These are phyloP conservation scores for Anser brachyrhynchus DNA, from an alignment of 2,113 vertebrate species.

Conservation along the genomic window DNA sequence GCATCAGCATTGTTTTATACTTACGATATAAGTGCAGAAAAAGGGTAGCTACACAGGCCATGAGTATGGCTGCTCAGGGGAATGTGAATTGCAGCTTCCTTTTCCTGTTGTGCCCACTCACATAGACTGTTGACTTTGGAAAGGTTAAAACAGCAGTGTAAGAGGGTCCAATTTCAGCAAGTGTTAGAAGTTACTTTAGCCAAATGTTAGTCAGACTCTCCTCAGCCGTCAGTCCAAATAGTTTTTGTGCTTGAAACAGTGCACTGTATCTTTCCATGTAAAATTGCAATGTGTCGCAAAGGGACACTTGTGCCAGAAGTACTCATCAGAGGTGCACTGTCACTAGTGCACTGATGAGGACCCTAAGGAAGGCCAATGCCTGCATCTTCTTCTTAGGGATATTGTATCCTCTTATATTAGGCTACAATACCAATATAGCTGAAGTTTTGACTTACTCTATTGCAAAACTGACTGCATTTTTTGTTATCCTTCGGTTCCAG, in stretches of 20 bases:
- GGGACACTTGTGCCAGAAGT: background rate
- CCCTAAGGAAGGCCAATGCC: background rate
- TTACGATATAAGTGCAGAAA: background rate
- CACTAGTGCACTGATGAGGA: background rate
- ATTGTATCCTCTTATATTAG: background rate
- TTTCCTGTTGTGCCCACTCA: background rate
- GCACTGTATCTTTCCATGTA: background rate
- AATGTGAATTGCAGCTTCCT: background rate
- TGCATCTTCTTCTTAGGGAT: background rate
- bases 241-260: background rate
- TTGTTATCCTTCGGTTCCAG: background rate
- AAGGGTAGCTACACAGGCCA: background rate
- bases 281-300: background rate
- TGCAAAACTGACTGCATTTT: background rate
- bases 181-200: background rate
- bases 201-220: rapidly evolving
- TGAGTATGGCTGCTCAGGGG: background rate
- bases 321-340: background rate
- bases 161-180: background rate
- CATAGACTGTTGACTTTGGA: background rate
- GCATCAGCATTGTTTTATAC: background rate
- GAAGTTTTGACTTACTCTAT: background rate
- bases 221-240: background rate
- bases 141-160: background rate
- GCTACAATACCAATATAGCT: background rate